Conservation (phyloP, 1,140 invertebrate species). For the Agrypnia vestita region DNA sequence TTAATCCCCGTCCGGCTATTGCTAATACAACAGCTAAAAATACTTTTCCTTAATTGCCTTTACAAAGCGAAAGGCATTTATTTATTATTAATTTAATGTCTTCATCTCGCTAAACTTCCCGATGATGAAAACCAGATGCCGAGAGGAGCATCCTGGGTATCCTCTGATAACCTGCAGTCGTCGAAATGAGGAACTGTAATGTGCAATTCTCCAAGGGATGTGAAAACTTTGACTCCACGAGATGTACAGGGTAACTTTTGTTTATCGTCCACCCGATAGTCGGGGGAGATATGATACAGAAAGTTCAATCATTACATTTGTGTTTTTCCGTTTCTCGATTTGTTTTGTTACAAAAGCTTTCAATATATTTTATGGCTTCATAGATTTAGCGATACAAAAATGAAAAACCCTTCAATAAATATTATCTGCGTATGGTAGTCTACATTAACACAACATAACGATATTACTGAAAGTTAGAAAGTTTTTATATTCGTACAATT, state of each 20-base stretch:
- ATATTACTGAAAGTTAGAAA: no score
- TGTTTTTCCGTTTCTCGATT: neutral
- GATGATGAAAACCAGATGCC: constrained; percentile 11
- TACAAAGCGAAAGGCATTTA: neutral
- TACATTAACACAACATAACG: no score
- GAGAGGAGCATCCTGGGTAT: neutral
- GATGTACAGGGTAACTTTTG: neutral
- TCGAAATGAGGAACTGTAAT: constrained; percentile 18
- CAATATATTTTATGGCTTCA: neutral
- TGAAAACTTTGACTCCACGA: constrained; percentile 8
- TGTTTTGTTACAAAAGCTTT: constrained; percentile 2
- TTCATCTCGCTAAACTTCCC: neutral
- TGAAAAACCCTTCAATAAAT: no score
- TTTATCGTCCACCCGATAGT: neutral
- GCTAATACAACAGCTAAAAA: no score
- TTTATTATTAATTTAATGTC: constrained; percentile 5
- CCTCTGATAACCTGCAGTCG: constrained; percentile 15
- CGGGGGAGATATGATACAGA: neutral
- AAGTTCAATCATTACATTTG: neutral
- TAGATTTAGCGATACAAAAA: no score
- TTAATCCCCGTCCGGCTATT: no score
- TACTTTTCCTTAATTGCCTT: no score
- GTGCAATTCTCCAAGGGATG: constrained; percentile 26
- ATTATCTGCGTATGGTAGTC: no score
- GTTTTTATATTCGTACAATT: no score